These are phyloP conservation scores for Piaya cayana DNA, from an alignment of 2,113 vertebrate genomes.

Conservation along the genomic window DNA sequence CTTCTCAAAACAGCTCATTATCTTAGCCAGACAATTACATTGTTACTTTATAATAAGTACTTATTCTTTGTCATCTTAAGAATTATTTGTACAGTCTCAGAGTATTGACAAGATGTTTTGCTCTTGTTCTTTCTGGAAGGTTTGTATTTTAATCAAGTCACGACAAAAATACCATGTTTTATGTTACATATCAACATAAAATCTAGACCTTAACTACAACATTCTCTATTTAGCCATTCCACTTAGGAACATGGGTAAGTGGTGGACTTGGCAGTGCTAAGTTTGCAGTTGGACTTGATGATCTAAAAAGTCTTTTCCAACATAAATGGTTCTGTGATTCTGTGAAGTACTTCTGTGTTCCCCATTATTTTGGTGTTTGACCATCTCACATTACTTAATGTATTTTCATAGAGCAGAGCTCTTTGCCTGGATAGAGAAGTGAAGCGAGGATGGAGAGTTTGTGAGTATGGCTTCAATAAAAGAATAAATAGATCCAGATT, in stretches of 20 bases:
- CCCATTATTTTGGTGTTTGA: neutral
- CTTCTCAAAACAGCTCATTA: slow-evolving; percentile 14
- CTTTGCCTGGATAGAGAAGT: neutral
- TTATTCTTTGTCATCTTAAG: neutral
- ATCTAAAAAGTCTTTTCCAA: too few species aligned
- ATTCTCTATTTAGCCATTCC: neutral
- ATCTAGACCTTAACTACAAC: neutral
- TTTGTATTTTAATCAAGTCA: neutral
- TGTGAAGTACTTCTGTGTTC: neutral
- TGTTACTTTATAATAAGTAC: neutral
- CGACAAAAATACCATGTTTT: neutral
- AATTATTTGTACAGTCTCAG: neutral
- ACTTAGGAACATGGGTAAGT: too few species aligned
- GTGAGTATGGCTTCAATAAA: neutral
- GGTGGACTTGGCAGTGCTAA: too few species aligned
- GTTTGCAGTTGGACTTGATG: too few species aligned
- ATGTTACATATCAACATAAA: neutral
- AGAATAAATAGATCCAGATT: neutral
- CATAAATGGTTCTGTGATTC: too few species aligned
- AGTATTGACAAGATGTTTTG: neutral
- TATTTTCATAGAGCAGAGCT: neutral
- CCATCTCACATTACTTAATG: neutral
- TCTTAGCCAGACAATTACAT: slow-evolving; percentile 18
- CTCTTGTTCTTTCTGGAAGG: neutral
- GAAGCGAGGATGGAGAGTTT: neutral